phyloP scores from a whole-genome alignment of 2,113 vertebrate species.

The Halcyon malimbica region DNA sequence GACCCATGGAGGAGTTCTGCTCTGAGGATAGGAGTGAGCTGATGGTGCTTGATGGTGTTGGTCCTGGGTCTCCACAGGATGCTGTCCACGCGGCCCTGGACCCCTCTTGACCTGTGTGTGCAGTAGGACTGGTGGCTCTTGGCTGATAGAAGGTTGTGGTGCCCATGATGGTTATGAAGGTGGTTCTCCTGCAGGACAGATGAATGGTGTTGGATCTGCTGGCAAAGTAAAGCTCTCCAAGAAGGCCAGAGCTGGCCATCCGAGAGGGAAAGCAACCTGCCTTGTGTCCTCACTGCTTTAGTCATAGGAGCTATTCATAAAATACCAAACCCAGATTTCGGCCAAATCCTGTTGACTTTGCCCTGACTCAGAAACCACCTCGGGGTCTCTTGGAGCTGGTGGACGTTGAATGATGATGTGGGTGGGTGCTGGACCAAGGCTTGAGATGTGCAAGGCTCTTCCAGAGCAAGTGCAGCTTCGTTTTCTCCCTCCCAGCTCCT shows the following conservation, averaged over 20 bases:
- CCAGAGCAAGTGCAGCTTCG: not conserved
- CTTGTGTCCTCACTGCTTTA: not conserved
- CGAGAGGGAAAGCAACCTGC: not conserved
- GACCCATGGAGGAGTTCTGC: not conserved
- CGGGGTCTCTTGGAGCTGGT: not conserved
- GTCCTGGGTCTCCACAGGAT: not conserved
- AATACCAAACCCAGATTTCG: not conserved
- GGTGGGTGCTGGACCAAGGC: not conserved
- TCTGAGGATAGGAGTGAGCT: not conserved
- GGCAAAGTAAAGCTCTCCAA: not conserved
- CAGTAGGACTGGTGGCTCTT: fast-evolving
- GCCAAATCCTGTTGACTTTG: not conserved
- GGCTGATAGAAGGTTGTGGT: not conserved
- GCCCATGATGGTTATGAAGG: not conserved
- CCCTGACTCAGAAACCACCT: not conserved
- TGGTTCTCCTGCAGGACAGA: not conserved
- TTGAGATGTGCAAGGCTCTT: not conserved
- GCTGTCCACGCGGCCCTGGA: not conserved
- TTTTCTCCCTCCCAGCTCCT: not conserved
- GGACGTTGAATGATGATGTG: not conserved
- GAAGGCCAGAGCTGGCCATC: not conserved
- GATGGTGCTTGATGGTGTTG: not conserved
- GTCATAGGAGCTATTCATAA: not conserved
- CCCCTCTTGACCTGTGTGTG: not conserved
- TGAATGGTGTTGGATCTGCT: not conserved